Percentiles rank a stretch among this genome's conserved stretches.
phyloP scores from a whole-genome alignment of 1,140 invertebrate species.

The Drosophila sp. region DNA sequence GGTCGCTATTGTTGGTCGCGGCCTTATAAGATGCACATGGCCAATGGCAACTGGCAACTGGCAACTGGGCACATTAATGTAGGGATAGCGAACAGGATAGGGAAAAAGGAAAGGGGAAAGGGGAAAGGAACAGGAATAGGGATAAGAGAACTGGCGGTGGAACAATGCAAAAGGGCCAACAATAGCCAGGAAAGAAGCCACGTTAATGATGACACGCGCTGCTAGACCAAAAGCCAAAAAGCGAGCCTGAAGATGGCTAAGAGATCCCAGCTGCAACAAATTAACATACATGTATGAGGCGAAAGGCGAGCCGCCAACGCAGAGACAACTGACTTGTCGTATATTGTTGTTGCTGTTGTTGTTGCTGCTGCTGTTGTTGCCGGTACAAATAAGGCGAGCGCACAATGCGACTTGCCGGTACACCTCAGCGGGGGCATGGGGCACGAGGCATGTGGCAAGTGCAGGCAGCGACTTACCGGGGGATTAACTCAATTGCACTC shows the following conservation, averaged over 20 bases:
- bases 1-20: constrained; percentile 58
- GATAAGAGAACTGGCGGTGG: constrained; percentile 20
- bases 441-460: constrained; percentile 23
- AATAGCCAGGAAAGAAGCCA: constrained; percentile 51
- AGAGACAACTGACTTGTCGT: constrained; percentile 29
- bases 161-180: constrained; percentile 73
- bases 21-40: constrained; percentile 42
- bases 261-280: constrained; percentile 73
- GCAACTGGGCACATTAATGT: constrained; percentile 3
- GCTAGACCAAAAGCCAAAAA: constrained; percentile 56
- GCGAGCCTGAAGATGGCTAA: constrained; percentile 17
- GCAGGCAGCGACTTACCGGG: constrained; percentile 57
- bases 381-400: constrained; percentile 77
- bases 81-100: background rate
- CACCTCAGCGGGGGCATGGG: constrained; percentile 37
- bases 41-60: background rate
- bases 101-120: constrained; percentile 3
- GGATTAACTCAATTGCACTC: constrained; percentile 81
- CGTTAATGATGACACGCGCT: constrained; percentile 81
- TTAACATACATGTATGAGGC: constrained; percentile 72
- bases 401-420: constrained; percentile 60
- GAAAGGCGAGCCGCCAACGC: constrained; percentile 43
- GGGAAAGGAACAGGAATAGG: constrained; percentile 1
- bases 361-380: constrained; percentile 71
- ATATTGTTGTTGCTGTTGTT: constrained; percentile 54